Evolutionary conservation across 2,113 vertebrate species (phyloP), one percentile per base, ranked within the genome.

Genomic region (Oplegnathus fasciatus): DNA sequence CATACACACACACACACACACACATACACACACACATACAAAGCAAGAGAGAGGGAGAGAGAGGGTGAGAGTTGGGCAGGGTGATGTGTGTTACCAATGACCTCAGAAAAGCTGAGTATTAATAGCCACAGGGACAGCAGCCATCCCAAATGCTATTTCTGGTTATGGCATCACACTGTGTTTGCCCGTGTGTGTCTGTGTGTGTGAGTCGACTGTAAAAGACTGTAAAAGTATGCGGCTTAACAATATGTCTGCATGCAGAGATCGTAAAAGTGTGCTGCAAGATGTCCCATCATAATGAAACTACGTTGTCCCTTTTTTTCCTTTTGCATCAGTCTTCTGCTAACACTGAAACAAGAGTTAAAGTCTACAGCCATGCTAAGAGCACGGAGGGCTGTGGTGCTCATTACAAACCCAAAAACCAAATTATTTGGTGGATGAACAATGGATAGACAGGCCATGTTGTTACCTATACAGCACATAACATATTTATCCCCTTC

Each of bases 31-130:
- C 58, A 83, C 42, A 42, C 40, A 26, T 14, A 68, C 20, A 34
- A 58, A 76, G 30, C 17, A 55, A 77, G 15, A 81, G 32, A 68
- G 54, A 55, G 37, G 30, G 32, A 52, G 30, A 73, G 52, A 76
- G n/a, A 34, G 60, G 28, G 73, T 11, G 37, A 80, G 70, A 73
- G 64, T 84, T 78, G 22, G 66, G 55, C 67, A 76, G 83, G 34
- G 54, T 74, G 50, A 44, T 69, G 69, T 89, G 57, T 86, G 85
- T 85, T 86, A 80, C 58, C 76, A 75, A 64, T 89, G 90, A 89
- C 89, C 92, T 90, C 85, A 91, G 90, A 89, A 72, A 86, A 83
- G 62, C 60, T 73, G 72, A 80, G 75, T 93, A 93, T 93, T 93
- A 92, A 93, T 94, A 93, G 89, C 84, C 71, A 78, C 62, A 70